phyloP scores from a whole-genome alignment of 2,797 vertebrate species.

The Pipistrellus pipistrellus region DNA sequence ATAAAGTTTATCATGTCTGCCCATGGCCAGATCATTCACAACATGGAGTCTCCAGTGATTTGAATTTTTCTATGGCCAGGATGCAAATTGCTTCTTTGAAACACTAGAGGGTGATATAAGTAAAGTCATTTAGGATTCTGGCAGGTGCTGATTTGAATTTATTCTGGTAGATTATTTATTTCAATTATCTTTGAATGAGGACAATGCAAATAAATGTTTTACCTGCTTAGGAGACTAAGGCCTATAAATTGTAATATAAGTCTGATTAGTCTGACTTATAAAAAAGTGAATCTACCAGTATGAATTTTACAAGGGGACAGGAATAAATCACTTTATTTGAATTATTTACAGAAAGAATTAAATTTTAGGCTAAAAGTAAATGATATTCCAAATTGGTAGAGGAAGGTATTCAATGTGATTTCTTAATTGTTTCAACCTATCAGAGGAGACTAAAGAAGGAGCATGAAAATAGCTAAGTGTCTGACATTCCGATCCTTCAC shows the following conservation, averaged over 20 bases:
- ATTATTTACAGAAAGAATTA: neutral
- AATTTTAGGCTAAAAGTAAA: slow-evolving; percentile 9
- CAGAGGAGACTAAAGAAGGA: neutral
- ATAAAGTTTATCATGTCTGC: slow-evolving; percentile 25
- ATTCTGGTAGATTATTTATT: slow-evolving; percentile 61
- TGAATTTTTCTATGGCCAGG: slow-evolving; percentile 18
- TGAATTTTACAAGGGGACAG: neutral
- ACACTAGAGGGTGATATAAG: slow-evolving; percentile 83
- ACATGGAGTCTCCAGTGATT: neutral
- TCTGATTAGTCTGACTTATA: neutral
- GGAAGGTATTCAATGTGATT: neutral
- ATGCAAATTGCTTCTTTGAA: slow-evolving; percentile 72
- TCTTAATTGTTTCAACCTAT: neutral
- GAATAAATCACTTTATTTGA: slow-evolving; percentile 13
- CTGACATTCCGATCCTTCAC: neutral
- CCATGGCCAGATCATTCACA: neutral
- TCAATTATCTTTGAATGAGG: neutral
- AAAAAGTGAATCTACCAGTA: neutral
- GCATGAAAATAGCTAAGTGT: neutral
- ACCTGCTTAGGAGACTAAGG: neutral
- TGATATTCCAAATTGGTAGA: neutral
- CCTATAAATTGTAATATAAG: neutral
- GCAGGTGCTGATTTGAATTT: neutral
- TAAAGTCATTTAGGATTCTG: slow-evolving; percentile 69
- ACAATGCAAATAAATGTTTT: slow-evolving; percentile 39